A percentile compares a stretch with the other conserved stretches of the same genome.
Conservation (phyloP, 1,140 invertebrate genomes). For the Conopomorpha cramerella region DNA sequence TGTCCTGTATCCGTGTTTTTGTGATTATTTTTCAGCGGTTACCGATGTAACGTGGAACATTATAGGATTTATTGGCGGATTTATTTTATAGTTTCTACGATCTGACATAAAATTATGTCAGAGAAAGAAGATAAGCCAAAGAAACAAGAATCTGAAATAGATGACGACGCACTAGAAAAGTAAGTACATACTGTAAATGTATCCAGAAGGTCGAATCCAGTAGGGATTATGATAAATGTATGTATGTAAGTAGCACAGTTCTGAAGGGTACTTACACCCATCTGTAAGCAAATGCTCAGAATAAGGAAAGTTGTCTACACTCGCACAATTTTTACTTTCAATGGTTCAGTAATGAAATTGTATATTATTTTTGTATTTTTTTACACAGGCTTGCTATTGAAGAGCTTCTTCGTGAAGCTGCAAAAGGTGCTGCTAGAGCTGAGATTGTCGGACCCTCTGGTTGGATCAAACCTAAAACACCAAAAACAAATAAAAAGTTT, state of each 20-base stretch:
- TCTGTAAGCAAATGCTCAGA: too few species aligned
- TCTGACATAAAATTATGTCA: conserved; percentile 43
- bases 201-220: too few species aligned
- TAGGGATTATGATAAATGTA: too few species aligned
- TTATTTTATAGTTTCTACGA: conserved; percentile 1
- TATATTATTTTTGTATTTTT: not conserved
- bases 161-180: conserved; percentile 52
- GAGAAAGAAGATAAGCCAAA: conserved; percentile 46
- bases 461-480: conserved; percentile 63
- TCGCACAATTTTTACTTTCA: too few species aligned
- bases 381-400: conserved; percentile 62
- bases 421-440: conserved; percentile 62
- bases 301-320: too few species aligned
- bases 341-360: not conserved
- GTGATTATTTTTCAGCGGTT: too few species aligned
- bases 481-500: conserved; percentile 65
- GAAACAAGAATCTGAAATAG: conserved; percentile 39
- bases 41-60: too few species aligned
- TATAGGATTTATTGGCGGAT: too few species aligned
- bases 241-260: too few species aligned
- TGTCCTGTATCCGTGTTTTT: too few species aligned
- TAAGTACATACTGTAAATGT: conserved; percentile 17
- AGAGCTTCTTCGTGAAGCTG: conserved; percentile 66
- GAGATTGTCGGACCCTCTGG: conserved; percentile 67
- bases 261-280: not conserved